Conservation (phyloP, 2,797 vertebrate genomes). For the Xiphorhynchus erythropygius region DNA sequence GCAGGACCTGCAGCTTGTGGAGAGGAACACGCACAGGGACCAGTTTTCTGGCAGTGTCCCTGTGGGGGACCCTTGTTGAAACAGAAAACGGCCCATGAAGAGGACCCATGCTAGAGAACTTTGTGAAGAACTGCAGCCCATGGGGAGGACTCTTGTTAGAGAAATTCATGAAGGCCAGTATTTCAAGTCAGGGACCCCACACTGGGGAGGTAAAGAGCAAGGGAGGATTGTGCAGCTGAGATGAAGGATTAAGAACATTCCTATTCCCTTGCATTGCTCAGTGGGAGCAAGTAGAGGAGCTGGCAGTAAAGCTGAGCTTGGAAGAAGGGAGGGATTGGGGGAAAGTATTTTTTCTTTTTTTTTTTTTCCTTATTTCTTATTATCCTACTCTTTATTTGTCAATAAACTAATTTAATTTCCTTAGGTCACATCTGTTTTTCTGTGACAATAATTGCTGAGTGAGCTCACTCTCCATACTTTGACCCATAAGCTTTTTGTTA, state of each 20-base stretch:
- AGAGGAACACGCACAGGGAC: neutral
- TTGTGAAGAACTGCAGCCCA: neutral
- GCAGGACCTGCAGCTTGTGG: neutral
- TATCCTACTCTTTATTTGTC: neutral
- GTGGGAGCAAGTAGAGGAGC: rapidly evolving
- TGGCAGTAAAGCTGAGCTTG: neutral
- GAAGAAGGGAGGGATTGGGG: neutral
- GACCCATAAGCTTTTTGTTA: neutral
- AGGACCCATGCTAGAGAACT: neutral
- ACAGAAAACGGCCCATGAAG: neutral
- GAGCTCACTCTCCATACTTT: neutral
- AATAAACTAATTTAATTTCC: neutral
- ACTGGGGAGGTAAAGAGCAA: neutral
- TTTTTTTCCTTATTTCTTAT: neutral
- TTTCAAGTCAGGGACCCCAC: rapidly evolving
- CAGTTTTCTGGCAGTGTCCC: neutral
- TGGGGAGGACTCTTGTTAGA: neutral
- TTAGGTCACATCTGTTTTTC: neutral
- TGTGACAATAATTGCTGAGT: neutral
- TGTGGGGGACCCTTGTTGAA: neutral
- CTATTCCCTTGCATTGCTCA: rapidly evolving
- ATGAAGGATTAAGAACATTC: neutral
- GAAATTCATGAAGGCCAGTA: rapidly evolving
- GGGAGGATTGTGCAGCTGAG: neutral
- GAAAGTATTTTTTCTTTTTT: neutral